Evolutionary conservation across 2,113 vertebrate genomes (phyloP).

Genomic region (Labrus mixtus): DNA sequence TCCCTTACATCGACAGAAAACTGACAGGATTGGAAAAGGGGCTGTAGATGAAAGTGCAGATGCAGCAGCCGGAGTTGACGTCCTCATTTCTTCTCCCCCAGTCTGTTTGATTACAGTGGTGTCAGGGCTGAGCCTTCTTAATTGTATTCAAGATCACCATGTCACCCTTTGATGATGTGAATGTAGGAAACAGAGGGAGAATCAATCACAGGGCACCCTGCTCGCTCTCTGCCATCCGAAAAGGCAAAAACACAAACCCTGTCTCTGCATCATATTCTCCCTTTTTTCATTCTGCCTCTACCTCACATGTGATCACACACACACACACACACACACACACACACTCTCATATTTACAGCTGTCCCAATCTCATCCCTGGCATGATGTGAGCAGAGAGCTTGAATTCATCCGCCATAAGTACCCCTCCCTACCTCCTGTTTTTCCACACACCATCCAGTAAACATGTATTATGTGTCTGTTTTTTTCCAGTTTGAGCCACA

Average conservation of each 20-base stretch:
- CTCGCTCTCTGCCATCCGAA: conserved; percentile 20
- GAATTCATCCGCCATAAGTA: conserved; percentile 26
- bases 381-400: conserved; percentile 35
- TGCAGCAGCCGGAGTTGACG: conserved; percentile 64
- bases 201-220: conserved; percentile 60
- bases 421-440: not conserved
- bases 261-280: conserved; percentile 1
- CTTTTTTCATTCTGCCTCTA: conserved; percentile 3
- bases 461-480: conserved; percentile 41
- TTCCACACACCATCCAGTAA: conserved; percentile 5
- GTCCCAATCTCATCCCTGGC: conserved; percentile 4
- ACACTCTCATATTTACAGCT: not conserved
- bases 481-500: conserved; percentile 29
- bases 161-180: conserved; percentile 70
- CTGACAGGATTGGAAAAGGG: conserved; percentile 60
- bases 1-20: conserved; percentile 46
- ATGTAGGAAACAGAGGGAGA: conserved; percentile 52
- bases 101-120: conserved; percentile 73
- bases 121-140: conserved; percentile 69
- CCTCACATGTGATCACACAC: conserved; percentile 18
- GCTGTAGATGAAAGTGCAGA: conserved; percentile 74
- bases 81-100: conserved; percentile 65
- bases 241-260: conserved; percentile 9
- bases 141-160: conserved; percentile 71
- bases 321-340: not conserved